These are phyloP conservation scores for Peromyscus leucopus DNA, from an alignment of 2,113 vertebrate species.

Conservation along the genomic window DNA sequence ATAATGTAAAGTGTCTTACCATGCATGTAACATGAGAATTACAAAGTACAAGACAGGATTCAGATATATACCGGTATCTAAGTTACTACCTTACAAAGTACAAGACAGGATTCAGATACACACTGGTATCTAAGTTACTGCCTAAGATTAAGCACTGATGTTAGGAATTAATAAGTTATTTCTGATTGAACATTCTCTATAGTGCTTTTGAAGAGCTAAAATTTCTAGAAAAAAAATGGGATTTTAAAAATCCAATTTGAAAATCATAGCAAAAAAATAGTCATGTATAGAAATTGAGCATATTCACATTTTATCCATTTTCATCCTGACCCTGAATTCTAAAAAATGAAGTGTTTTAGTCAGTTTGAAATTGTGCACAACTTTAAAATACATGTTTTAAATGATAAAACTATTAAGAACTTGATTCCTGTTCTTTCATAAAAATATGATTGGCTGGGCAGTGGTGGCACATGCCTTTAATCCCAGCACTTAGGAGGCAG, in stretches of 20 bases:
- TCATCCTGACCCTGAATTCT: constrained; percentile 53
- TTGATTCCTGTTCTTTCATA: constrained; percentile 58
- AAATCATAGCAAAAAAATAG: constrained; percentile 42
- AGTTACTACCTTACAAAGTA: constrained; percentile 13
- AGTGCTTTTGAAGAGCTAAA: constrained; percentile 40
- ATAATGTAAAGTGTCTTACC: constrained; percentile 20
- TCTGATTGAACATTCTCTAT: constrained; percentile 31
- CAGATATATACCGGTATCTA: constrained; percentile 30
- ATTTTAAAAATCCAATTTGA: constrained; percentile 1
- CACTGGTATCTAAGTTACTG: constrained; percentile 3
- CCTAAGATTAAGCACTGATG: constrained; percentile 5
- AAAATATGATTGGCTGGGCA: neutral
- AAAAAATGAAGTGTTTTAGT: constrained; percentile 50
- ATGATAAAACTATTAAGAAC: constrained; percentile 59
- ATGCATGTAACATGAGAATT: neutral
- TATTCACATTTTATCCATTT: constrained; percentile 44
- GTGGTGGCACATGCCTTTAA: neutral
- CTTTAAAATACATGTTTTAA: constrained; percentile 35
- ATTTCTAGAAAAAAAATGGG: constrained; percentile 39
- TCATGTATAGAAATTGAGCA: constrained; percentile 21
- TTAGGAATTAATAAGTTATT: constrained; percentile 52
- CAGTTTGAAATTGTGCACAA: constrained; percentile 57
- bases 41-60: neutral
- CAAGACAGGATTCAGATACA: constrained; percentile 6
- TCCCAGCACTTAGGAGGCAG: neutral